Base-by-base conservation (phyloP, 2,888 invertebrate species). In the Pasiphila rectangulata region DNA sequence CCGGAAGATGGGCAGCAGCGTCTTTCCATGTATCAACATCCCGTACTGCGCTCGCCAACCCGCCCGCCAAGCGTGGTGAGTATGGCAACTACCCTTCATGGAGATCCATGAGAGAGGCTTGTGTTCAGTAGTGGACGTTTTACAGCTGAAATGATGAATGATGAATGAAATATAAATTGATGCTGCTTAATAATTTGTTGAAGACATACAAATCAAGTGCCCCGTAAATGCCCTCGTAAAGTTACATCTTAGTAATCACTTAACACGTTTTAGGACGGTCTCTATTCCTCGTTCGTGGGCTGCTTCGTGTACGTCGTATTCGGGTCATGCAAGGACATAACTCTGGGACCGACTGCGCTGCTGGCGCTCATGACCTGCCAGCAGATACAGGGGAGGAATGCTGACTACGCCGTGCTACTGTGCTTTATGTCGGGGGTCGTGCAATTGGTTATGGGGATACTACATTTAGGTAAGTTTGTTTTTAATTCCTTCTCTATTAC, bases 211-310 rank as follows among this genome's bases (percentile, higher is more conserved):
- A n/a, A n/a, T n/a, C n/a, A n/a, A n/a, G n/a, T n/a, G n/a, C n/a
- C n/a, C n/a, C n/a, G n/a, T n/a, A n/a, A 24, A 24, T 10, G 10
- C 3, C 4, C 24, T 24, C 24, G 9, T 2, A 3, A 9, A 24
- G 24, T 24, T 10, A 2, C 24, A n/a, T 17, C 30, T 19, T 24
- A 41, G 41, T 46, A 30, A 46, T 46, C 29, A 36, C 36, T 46
- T 44, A 35, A 21, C 48, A 48, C 38, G 51, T 57, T 37, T 43
- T 90, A 98, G 96, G 97, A 96, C 85, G 98, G 98, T 2, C 90
- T 98, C 37, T 98, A 98, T 85, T 97, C 98, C 0, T 95, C 98
- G 0, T 98, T 98, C 80, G 92, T 97, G 83, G 97, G 98, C 1
- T 97, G 97, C 68, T 95, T 98, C 76, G 91, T 98, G 24, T 98